Evolutionary conservation across 2,797 vertebrate species (phyloP).

Genomic region (Pangasius sanitwongsei): DNA sequence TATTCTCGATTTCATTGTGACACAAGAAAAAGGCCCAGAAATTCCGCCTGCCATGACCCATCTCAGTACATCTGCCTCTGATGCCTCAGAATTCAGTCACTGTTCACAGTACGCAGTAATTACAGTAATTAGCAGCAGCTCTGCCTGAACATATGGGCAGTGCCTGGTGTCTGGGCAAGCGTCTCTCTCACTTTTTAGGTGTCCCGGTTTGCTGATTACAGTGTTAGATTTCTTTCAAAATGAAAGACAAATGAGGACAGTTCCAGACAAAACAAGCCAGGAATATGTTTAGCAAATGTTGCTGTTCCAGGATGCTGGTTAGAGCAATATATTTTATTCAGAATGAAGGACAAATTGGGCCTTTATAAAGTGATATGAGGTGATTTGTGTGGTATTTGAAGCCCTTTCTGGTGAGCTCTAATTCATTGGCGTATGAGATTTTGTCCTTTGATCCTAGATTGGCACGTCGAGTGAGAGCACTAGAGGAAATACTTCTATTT

Average conservation of each 20-base stretch:
- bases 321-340: not conserved
- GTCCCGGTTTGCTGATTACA: not conserved
- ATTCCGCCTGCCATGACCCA: not conserved
- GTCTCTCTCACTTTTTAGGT: not conserved
- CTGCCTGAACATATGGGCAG: slow-evolving; percentile 36
- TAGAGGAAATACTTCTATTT: not conserved
- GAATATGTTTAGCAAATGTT: not conserved
- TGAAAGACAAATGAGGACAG: not conserved
- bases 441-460: not conserved
- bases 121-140: slow-evolving; percentile 36
- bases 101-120: slow-evolving; percentile 35
- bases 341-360: not conserved
- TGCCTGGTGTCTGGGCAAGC: not conserved
- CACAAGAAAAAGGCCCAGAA: not conserved
- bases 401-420: not conserved
- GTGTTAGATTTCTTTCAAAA: not conserved
- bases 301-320: not conserved
- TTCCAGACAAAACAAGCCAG: not conserved
- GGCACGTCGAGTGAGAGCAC: not conserved
- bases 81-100: slow-evolving; percentile 30
- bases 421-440: not conserved
- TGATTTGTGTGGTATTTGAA: not conserved
- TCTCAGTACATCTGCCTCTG: slow-evolving; percentile 41
- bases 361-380: too few relatives aligned
- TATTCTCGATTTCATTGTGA: slow-evolving; percentile 31